phyloP scores from a whole-genome alignment of 1,140 invertebrate species.

The Drosophila azteca region DNA sequence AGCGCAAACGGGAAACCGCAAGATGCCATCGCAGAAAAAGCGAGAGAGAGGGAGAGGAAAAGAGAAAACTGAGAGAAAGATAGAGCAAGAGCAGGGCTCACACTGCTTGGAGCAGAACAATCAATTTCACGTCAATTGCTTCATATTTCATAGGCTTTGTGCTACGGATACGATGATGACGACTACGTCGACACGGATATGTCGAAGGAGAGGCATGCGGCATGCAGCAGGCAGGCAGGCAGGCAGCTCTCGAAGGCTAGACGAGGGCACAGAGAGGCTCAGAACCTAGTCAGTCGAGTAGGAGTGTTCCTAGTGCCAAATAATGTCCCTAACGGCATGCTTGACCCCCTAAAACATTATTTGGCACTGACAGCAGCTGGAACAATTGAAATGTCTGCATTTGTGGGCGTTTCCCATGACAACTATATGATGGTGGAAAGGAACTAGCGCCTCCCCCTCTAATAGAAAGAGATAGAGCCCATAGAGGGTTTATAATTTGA shows the following conservation, averaged over 20 bases:
- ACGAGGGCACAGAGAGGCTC: not conserved
- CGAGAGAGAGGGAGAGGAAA: not conserved
- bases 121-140: constrained; percentile 80
- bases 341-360: constrained; percentile 66
- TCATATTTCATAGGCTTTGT: constrained; percentile 76
- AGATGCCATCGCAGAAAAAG: constrained; percentile 13
- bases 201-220: constrained; percentile 4
- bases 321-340: constrained; percentile 47
- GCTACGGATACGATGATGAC: constrained; percentile 37
- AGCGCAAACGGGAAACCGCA: constrained; percentile 62
- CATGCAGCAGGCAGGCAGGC: too few species aligned
- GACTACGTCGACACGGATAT: constrained; percentile 34
- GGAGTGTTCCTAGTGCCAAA: constrained; percentile 5
- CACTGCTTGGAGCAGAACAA: constrained; percentile 52
- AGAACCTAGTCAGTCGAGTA: not conserved
- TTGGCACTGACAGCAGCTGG: constrained; percentile 50
- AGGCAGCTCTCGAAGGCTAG: too few species aligned
- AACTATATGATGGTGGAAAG: constrained; percentile 19
- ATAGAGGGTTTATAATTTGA: constrained; percentile 31
- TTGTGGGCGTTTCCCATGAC: constrained; percentile 47
- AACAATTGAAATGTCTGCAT: constrained; percentile 71
- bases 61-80: not conserved
- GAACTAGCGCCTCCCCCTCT: constrained; percentile 5
- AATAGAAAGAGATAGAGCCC: not conserved
- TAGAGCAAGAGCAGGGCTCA: not conserved